Evolutionary conservation across 2,113 vertebrate genomes (phyloP), one percentile per base, ranked within the genome.

Genomic region (Enhydra lutris): DNA sequence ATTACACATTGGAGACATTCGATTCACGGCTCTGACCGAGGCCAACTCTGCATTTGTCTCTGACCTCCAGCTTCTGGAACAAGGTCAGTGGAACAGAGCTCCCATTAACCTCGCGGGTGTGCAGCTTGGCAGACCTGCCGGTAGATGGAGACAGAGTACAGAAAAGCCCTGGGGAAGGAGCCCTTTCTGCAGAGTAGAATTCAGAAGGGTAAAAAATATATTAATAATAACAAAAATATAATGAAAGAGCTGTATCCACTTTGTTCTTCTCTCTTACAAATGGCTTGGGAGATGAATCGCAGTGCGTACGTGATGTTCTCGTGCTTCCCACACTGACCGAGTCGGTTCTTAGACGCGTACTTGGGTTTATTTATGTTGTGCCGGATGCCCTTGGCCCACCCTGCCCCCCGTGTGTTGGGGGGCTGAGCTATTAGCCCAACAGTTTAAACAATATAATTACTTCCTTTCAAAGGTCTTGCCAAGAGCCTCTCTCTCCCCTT

Each of bases 41-140:
- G 97, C 98, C 1, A 99, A 99, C 94, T 98, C 99, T 7, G 99
- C 99, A 5, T 98, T 99, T 0, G 99, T 99, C 69, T 99, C 99
- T n/a, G 99, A 99, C 99, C 98, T 99, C 97, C 99, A 99, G 99
- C 99, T 99, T 15, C 99, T 99, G 96, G 99, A 99, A 42, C 99
- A 98, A 99, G 99, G 99, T 99, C 98, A 99, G 99, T 98, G 61
- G 93, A 65, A 78, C 0, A 0, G 42, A 42, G 90, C 95, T 63
- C 36, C 39, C 8, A 0, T 11, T 26, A 61, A 39, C 42, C 57
- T 67, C 29, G 0, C 1, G 1, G 69, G 21, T 0, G 8, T 84
- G 91, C 93, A 89, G n/a, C 92, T 95, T 39, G 14, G 0, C 39
- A 31, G 3, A 9, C 0, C 10, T 1, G 36, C 95, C 95, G 0